Evolutionary conservation across 2,797 vertebrate genomes (phyloP).

Genomic region (Numenius phaeopus): DNA sequence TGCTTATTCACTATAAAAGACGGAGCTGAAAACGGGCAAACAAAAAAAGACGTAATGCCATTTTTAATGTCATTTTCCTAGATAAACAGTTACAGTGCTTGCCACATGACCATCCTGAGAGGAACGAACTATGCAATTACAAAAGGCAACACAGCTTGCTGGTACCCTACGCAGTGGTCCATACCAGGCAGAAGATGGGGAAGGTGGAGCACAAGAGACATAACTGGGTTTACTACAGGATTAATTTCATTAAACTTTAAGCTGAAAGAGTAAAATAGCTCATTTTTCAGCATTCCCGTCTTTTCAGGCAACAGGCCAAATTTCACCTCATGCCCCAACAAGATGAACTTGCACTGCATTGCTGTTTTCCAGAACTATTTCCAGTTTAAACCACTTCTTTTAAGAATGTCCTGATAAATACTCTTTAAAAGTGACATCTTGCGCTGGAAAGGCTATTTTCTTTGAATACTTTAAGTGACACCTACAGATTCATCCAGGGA

Average conservation of each 20-base stretch:
- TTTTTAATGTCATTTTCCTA: constrained; percentile 26
- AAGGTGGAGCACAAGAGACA: not conserved
- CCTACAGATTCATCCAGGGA: not conserved
- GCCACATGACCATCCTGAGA: not conserved
- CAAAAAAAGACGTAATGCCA: not conserved
- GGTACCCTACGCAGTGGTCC: not conserved
- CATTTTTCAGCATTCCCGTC: not conserved
- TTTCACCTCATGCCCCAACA: not conserved
- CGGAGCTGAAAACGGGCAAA: not conserved
- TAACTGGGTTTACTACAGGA: not conserved
- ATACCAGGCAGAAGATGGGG: not conserved
- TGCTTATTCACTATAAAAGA: not conserved
- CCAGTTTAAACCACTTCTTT: not conserved
- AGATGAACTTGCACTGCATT: not conserved
- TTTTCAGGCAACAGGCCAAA: not conserved
- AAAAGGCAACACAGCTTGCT: not conserved
- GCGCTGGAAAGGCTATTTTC: not conserved
- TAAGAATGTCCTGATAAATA: not conserved
- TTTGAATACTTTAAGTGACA: not conserved
- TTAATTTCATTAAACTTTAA: not conserved
- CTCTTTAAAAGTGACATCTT: not conserved
- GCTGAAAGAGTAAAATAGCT: not conserved
- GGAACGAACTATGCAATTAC: not conserved
- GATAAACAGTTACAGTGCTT: not conserved
- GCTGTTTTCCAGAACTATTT: not conserved